These are phyloP conservation scores for Tangara arthus DNA, from an alignment of 2,797 vertebrate genomes.

Conservation along the genomic window DNA sequence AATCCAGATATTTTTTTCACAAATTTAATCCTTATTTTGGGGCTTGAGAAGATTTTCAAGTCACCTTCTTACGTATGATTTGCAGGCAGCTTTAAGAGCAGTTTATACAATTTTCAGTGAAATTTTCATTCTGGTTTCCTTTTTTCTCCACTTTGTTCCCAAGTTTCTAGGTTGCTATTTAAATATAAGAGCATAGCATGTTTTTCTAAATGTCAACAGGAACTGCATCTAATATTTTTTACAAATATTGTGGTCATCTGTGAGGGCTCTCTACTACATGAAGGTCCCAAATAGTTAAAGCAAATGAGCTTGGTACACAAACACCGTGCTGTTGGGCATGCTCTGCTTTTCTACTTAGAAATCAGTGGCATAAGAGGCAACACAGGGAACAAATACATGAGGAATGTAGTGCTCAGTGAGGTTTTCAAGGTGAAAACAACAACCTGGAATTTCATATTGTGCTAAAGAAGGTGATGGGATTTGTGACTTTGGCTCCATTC, in stretches of 20 bases:
- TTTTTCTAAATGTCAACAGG: neutral
- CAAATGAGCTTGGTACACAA: neutral
- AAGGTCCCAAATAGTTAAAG: neutral
- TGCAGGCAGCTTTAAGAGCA: neutral
- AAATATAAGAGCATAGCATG: neutral
- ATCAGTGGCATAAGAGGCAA: neutral
- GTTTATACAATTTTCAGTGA: neutral
- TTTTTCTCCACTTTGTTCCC: neutral
- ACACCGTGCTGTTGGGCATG: accelerated
- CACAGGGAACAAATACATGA: neutral
- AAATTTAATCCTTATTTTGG: neutral
- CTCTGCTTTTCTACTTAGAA: neutral
- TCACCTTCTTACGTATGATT: neutral
- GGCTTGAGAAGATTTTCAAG: neutral
- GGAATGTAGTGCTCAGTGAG: neutral
- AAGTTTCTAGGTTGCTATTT: neutral
- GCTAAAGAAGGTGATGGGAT: neutral
- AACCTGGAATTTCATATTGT: neutral
- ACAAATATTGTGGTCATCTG: neutral
- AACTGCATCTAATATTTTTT: neutral
- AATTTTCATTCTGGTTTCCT: neutral
- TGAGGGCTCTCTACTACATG: neutral
- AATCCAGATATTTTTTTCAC: neutral
- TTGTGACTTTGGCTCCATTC: neutral
- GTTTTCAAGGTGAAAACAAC: neutral